Percentiles rank a stretch among this genome's conserved stretches.
Conservation (phyloP, 2,797 vertebrate genomes). For the Masticophis lateralis region DNA sequence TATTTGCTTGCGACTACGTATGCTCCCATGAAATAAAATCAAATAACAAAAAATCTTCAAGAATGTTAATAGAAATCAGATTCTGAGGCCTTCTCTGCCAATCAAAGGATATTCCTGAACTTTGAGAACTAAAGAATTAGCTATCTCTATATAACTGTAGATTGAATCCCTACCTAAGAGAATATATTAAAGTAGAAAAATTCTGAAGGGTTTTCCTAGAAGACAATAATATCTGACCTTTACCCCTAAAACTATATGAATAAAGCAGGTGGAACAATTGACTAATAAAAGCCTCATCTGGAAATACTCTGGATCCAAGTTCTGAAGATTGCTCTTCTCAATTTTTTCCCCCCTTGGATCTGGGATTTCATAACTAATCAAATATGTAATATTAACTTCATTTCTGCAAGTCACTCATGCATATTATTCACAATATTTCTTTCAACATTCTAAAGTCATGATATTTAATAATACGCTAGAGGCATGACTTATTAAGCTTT, state of each 20-base stretch:
- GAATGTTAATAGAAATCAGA: neutral
- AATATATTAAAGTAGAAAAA: neutral
- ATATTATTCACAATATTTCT: neutral
- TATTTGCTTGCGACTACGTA: neutral
- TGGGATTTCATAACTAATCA: neutral
- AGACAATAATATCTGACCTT: neutral
- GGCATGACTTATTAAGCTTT: neutral
- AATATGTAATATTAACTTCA: neutral
- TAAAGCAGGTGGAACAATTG: neutral
- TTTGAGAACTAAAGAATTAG: neutral
- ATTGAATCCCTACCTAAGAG: neutral
- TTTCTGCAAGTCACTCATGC: neutral
- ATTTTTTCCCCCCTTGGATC: neutral
- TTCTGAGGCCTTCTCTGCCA: neutral
- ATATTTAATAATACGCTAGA: neutral
- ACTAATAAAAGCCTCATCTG: neutral
- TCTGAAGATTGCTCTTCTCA: neutral
- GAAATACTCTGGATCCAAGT: neutral
- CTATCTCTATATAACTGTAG: neutral
- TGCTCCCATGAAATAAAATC: neutral
- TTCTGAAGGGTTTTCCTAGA: neutral
- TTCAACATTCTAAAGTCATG: neutral
- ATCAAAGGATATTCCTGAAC: neutral
- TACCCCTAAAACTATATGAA: neutral
- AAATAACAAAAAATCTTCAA: neutral